A percentile compares a stretch with the other conserved stretches of the same genome.
These are phyloP conservation scores for Aphrocallistes beatrix DNA, from an alignment of 37 sponge, comb jelly and placozoan species.

Conservation along the genomic window DNA sequence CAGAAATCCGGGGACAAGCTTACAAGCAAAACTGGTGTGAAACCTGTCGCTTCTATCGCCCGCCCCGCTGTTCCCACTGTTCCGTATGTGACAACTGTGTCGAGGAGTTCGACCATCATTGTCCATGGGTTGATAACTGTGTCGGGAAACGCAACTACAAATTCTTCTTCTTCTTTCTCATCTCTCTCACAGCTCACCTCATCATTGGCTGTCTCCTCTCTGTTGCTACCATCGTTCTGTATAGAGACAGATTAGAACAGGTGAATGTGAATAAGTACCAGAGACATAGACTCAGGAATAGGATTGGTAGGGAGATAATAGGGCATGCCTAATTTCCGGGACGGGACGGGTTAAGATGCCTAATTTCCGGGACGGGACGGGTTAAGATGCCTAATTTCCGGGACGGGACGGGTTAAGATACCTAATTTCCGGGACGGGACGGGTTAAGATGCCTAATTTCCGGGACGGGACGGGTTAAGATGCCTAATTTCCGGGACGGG, in stretches of 20 bases:
- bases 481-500: no score
- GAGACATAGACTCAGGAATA: no score
- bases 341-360: no score
- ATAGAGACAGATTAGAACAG: not conserved
- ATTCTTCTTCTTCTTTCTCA: constrained; percentile 89
- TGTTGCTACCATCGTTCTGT: constrained; percentile 40
- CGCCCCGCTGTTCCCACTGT: constrained; percentile 92
- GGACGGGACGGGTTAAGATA: no score
- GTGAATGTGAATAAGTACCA: not conserved
- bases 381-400: no score
- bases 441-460: no score
- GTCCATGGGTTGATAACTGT: constrained; percentile 99
- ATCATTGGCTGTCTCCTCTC: constrained; percentile 54
- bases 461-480: no score
- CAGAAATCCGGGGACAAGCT: constrained; percentile 49
- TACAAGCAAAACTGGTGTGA: constrained; percentile 95
- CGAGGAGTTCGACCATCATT: constrained; percentile 99
- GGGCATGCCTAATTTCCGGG: no score
- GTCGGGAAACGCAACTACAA: constrained; percentile 91
- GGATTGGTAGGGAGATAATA: no score
- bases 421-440: no score
- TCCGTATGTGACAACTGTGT: constrained; percentile 96
- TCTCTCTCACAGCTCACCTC: constrained; percentile 59
- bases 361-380: no score
- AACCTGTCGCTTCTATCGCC: constrained; percentile 92